A percentile compares a stretch with the other conserved stretches of the same genome.
Evolutionary conservation across 2,888 invertebrate species (phyloP).

Genomic region (Scaptomyza tumidula): DNA sequence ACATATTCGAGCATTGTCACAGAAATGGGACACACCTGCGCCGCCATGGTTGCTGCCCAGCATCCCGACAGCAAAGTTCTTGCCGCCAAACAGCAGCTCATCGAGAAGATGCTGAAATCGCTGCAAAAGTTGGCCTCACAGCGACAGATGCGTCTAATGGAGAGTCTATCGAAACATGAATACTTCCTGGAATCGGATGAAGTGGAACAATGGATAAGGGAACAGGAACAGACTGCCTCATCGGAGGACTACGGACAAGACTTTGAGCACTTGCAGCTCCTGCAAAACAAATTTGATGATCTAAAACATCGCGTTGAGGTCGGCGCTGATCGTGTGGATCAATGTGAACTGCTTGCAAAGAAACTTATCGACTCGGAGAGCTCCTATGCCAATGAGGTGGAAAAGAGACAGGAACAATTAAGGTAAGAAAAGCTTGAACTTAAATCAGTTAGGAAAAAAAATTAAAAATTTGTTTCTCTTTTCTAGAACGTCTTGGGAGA

Average conservation of each 20-base stretch:
- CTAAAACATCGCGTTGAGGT: slow-evolving; percentile 95
- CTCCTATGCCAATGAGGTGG: slow-evolving; percentile 93
- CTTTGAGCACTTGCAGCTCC: slow-evolving; percentile 93
- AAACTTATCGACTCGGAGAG: slow-evolving; percentile 94
- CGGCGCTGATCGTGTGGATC: slow-evolving; percentile 94
- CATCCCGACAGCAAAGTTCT: slow-evolving; percentile 94
- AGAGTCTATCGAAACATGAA: slow-evolving; percentile 95
- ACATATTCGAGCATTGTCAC: slow-evolving; percentile 95
- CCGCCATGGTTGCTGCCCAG: slow-evolving; percentile 91
- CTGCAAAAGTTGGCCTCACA: slow-evolving; percentile 92
- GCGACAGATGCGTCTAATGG: slow-evolving; percentile 94
- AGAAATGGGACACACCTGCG: slow-evolving; percentile 95
- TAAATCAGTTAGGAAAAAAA: not conserved
- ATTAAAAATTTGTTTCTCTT: no score
- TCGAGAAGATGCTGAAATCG: slow-evolving; percentile 91
- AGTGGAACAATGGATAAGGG: slow-evolving; percentile 95
- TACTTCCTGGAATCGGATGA: slow-evolving; percentile 96
- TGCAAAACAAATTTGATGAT: slow-evolving; percentile 96
- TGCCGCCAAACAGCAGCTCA: slow-evolving; percentile 89
- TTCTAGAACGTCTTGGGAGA: slow-evolving; percentile 92
- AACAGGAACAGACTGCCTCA: slow-evolving; percentile 94
- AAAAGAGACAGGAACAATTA: slow-evolving; percentile 93
- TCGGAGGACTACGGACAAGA: slow-evolving; percentile 98
- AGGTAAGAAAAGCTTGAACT: slow-evolving; percentile 87
- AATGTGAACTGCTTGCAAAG: slow-evolving; percentile 95